Conservation (phyloP, 2,797 vertebrate genomes). For the Hypotaenidia okinawae region DNA sequence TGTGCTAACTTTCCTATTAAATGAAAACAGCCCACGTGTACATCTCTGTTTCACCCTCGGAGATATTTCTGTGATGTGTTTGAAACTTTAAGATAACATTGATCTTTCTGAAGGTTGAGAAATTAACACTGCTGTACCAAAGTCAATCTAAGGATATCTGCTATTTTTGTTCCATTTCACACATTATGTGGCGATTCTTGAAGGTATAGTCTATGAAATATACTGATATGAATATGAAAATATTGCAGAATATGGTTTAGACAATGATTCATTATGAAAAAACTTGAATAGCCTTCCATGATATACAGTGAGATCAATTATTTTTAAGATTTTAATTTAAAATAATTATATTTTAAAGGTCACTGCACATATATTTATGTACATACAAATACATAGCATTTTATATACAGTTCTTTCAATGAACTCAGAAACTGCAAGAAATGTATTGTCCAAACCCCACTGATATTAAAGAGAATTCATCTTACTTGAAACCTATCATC, state of each 20-base stretch:
- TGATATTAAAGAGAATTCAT: neutral
- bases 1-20: neutral
- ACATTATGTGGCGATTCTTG: constrained; percentile 28
- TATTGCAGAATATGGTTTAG: neutral
- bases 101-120: constrained; percentile 10
- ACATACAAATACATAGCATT: neutral
- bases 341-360: neutral
- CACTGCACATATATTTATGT: neutral
- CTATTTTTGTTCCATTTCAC: constrained; percentile 41
- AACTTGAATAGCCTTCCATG: neutral
- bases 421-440: neutral
- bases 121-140: neutral
- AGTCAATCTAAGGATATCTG: constrained; percentile 11
- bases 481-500: neutral
- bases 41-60: neutral
- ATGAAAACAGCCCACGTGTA: neutral
- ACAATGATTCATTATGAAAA: neutral
- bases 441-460: neutral
- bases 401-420: neutral
- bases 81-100: neutral
- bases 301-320: neutral
- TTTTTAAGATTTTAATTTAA: neutral
- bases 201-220: constrained; percentile 35
- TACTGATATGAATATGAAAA: constrained; percentile 17
- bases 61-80: neutral